phyloP scores from a whole-genome alignment of 92 coral and sea anemone genomes.

The Parazoanthus darwini region DNA sequence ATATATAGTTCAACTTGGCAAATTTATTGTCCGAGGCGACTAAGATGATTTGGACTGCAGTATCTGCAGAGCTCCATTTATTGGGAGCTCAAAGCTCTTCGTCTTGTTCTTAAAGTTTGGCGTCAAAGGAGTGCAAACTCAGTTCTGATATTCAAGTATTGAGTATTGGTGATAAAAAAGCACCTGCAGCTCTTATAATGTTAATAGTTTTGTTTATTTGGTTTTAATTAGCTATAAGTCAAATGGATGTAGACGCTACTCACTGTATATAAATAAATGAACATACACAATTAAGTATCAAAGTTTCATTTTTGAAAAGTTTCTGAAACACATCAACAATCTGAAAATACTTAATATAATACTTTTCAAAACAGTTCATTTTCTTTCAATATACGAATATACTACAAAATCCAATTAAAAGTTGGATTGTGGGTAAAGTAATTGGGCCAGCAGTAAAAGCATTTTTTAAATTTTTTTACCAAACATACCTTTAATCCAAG shows the following conservation, averaged over 20 bases:
- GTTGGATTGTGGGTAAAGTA: not conserved
- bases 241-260: no score
- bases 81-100: conserved; percentile 46
- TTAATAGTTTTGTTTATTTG: no score
- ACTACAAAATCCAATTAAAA: not conserved
- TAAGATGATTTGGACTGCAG: conserved; percentile 15
- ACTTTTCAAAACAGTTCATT: not conserved
- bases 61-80: conserved; percentile 36
- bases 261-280: no score
- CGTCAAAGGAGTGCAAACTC: conserved; percentile 64
- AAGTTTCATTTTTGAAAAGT: no score
- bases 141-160: conserved; percentile 59
- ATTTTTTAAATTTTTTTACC: not conserved
- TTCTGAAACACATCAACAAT: not conserved
- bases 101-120: conserved; percentile 49
- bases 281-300: no score
- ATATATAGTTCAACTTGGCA: conserved; percentile 20
- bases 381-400: no score
- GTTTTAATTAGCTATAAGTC: no score
- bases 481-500: conserved; percentile 88
- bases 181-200: conserved; percentile 31
- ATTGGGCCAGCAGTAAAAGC: not conserved
- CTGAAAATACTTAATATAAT: not conserved
- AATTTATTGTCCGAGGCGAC: conserved; percentile 34
- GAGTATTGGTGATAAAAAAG: conserved; percentile 46